A percentile compares a stretch with the other conserved stretches of the same genome.
Evolutionary conservation across 2,888 invertebrate genomes (phyloP).

Genomic region (Caenorhabditis japonica): DNA sequence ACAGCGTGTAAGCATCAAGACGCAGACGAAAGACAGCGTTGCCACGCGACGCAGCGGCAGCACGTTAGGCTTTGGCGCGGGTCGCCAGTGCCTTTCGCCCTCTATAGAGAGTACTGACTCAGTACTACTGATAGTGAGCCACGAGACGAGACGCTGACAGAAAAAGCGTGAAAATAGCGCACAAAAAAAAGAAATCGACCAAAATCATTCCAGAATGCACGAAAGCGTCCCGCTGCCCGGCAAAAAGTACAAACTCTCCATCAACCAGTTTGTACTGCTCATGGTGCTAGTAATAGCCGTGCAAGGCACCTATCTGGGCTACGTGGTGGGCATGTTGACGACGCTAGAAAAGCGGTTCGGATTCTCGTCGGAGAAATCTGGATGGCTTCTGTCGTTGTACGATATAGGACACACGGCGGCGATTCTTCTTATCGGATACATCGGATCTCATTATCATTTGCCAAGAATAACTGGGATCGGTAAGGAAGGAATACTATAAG

Average conservation of each 20-base stretch:
- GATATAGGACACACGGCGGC: constrained; percentile 70
- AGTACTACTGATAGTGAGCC: too few species aligned
- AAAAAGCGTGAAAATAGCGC: too few species aligned
- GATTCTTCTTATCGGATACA: constrained; percentile 69
- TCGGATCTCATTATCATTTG: constrained; percentile 65
- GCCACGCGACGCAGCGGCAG: too few species aligned
- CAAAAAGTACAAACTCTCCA: constrained; percentile 47
- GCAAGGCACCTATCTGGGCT: constrained; percentile 69
- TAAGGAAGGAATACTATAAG: constrained; percentile 5
- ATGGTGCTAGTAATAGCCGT: constrained; percentile 65
- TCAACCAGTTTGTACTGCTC: constrained; percentile 61
- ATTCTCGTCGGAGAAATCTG: constrained; percentile 60
- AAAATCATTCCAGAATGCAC: constrained; percentile 22
- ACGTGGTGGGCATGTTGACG: constrained; percentile 66
- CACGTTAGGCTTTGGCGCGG: too few species aligned
- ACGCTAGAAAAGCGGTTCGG: constrained; percentile 65
- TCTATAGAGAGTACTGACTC: too few species aligned
- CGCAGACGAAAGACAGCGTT: too few species aligned
- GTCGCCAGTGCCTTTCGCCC: too few species aligned
- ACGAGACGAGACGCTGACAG: too few species aligned
- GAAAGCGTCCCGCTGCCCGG: constrained; percentile 53
- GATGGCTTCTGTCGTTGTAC: constrained; percentile 67
- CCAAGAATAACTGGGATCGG: constrained; percentile 70
- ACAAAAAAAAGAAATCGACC: too few species aligned
- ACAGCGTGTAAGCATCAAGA: too few species aligned